phyloP scores from a whole-genome alignment of 2,888 invertebrate genomes.

The Buathra laborator region DNA sequence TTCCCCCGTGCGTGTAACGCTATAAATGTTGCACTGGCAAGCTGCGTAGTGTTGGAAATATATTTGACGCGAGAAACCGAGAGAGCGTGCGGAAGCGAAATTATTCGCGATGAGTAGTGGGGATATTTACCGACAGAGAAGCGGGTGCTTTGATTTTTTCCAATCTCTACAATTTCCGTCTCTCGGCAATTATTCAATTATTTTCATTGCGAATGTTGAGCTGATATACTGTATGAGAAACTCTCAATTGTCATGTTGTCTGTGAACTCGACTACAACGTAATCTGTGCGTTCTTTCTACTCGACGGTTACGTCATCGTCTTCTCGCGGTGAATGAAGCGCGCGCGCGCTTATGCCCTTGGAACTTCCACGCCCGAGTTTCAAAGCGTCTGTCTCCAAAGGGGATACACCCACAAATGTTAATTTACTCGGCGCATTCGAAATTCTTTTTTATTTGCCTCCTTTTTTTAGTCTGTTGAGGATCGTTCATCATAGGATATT shows the following conservation, averaged over 20 bases:
- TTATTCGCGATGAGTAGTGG: constrained; percentile 1
- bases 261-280: not conserved
- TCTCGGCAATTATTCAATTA: not conserved
- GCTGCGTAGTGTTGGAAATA: not conserved
- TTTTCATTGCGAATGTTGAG: not conserved
- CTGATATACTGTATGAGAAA: not conserved
- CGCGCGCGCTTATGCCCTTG: constrained; percentile 39
- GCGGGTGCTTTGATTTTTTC: constrained; percentile 1
- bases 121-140: not conserved
- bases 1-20: not conserved
- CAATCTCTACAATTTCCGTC: not conserved
- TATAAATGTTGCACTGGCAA: not conserved
- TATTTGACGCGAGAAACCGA: not conserved
- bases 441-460: not conserved
- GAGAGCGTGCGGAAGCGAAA: not conserved
- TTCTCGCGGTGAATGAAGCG: constrained; percentile 32
- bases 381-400: not conserved
- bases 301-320: constrained; percentile 39
- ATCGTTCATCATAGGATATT: not conserved
- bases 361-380: constrained; percentile 5
- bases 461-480: not conserved
- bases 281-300: constrained; percentile 4
- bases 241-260: not conserved
- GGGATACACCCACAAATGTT: not conserved
- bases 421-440: not conserved